Percentiles rank a stretch among this genome's conserved stretches.
phyloP scores from a whole-genome alignment of 1,140 invertebrate species.

The Brachionus rotundiformis region DNA sequence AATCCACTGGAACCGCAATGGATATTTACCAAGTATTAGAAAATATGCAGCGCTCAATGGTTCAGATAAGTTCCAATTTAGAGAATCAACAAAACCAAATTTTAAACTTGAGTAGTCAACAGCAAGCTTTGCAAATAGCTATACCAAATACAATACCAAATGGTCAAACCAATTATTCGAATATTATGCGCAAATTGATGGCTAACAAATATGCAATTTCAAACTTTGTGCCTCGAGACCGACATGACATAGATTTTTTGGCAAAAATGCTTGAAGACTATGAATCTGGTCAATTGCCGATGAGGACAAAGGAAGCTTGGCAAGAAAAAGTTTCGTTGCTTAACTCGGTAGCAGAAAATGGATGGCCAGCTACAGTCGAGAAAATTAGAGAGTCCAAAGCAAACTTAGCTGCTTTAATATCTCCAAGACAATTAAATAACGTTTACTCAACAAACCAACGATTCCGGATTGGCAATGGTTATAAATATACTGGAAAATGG shows the following conservation, averaged over 20 bases:
- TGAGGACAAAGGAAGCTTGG: constrained; percentile 12
- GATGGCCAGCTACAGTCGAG: not conserved
- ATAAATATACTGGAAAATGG: not conserved
- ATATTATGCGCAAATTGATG: not conserved
- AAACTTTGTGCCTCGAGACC: not conserved
- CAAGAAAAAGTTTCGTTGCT: not conserved
- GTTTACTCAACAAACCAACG: not conserved
- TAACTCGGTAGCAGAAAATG: not conserved
- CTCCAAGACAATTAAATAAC: not conserved
- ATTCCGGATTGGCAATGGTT: not conserved
- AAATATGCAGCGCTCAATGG: constrained; percentile 12
- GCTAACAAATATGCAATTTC: not conserved
- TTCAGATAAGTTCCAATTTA: not conserved
- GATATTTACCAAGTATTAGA: not conserved
- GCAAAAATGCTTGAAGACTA: constrained; percentile 5
- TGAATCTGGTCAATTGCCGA: not conserved
- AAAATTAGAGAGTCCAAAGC: not conserved
- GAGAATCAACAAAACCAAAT: not conserved
- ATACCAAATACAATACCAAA: not conserved
- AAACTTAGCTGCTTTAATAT: not conserved
- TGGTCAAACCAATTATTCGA: not conserved
- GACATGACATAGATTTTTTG: constrained; percentile 22
- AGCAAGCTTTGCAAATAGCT: not conserved
- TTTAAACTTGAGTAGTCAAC: not conserved
- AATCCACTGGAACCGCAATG: not conserved